Evolutionary conservation across 1,140 invertebrate genomes (phyloP), one percentile per base, ranked within the genome.

Genomic region (Drosophila erecta): DNA sequence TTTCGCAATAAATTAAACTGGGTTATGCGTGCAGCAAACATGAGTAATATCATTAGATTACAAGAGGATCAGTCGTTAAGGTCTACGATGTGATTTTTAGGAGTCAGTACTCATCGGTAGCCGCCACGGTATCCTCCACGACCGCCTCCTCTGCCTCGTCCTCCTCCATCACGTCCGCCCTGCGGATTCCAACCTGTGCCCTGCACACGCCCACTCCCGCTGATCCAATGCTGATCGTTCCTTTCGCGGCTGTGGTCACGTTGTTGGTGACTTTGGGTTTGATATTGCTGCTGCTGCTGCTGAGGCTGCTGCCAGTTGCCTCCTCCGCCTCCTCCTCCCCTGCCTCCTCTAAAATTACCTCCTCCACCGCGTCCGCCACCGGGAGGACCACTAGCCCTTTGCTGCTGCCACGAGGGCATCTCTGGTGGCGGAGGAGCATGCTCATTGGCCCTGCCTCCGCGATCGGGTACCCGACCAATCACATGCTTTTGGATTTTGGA

Each of bases 401-500:
- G 90, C 47, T 90, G 80, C 33, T 96, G 95, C 96, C 97, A 99
- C 1, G 96, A 95, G 10, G 98, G 98, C 97, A 99, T 98, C 94
- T 99, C 98, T 11, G 97, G 97, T 5, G 98, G 97, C 1, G 98
- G 98, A 4, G 97, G 95, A 70, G 97, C 96, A 84, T 97, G 95
- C 89, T 99, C 98, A 83, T 95, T 95, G 1, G 98, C 95, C 70
- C 98, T 93, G 4, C 98, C 98, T 51, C 98, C 98, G 89, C 98
- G 94, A 92, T 99, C 96, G 3, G 96, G 96, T 6, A 97, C 96
- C 90, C 93, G 93, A 69, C 97, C 97, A 92, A 98, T 98, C 33
- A 97, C 94, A 59, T 98, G 95, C 93, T 95, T 97, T 75, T 98
- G 98, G 2, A 98, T 94, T 44, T 95, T 93, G 73, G 95, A 96